Base-by-base conservation (phyloP, 2,113 vertebrate genomes). In the Chaetodon trifascialis region DNA sequence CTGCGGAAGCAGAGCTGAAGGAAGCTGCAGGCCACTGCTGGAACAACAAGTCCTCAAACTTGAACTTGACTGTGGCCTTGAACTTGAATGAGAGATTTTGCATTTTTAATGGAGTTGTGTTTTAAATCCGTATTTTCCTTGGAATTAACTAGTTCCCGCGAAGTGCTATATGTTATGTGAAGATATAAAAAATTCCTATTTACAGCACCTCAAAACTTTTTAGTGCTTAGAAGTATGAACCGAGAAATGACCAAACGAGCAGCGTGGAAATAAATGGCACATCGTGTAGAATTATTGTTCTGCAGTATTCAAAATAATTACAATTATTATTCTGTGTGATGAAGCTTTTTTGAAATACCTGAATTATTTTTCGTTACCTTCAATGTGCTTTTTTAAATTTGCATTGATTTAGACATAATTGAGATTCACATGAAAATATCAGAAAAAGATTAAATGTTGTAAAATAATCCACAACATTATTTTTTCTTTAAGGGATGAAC, bases 31-130 rank as follows among this genome's bases (percentile, higher is more conserved):
- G 36, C 40, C 59, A 68, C 21, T 76, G 60, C 44, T 68, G 19
- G 47, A 58, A 86, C 78, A 80, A 14, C 74, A 87, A 23, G 62
- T 80, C 79, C 56, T 17, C 25, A 16, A 72, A 83, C 63, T 58
- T 86, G 72, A 88, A 86, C 82, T 78, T 86, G 79, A 76, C 38
- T 34, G 11, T 77, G 51, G 30, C 51, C 80, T 81, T 87, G 69
- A 86, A 77, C 82, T 82, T 89, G 64, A 81, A 65, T 15, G 19
- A 19, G 6, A 68, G 11, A 51, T 58, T 69, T 5, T 6, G 4
- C 0, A 23, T 34, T 73, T 71, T 34, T 16, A 2, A 14, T 46
- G 7, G 5, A 38, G 19, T 17, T 66, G 0, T 46, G 4, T 12
- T 0, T 7, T 15, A n/a, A 51, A 63, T 46, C 5, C 17, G 5